A percentile compares a stretch with the other conserved stretches of the same genome.
Evolutionary conservation across 2,113 vertebrate genomes (phyloP).

Genomic region (Orycteropus afer): DNA sequence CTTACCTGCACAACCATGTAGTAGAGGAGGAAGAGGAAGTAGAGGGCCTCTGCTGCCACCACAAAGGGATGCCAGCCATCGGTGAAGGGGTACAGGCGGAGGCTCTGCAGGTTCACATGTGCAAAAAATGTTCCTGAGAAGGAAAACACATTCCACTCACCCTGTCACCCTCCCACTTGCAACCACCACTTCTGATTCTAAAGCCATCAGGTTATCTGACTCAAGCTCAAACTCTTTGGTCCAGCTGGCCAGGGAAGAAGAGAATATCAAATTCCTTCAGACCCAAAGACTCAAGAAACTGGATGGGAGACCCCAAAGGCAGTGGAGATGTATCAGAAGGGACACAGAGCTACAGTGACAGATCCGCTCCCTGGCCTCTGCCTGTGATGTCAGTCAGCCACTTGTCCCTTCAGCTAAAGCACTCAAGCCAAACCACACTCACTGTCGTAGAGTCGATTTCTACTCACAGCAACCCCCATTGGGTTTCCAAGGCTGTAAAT

Average conservation of each 20-base stretch:
- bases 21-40: constrained; percentile 94
- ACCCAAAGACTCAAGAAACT: not conserved
- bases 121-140: constrained; percentile 93
- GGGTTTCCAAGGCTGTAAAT: too few species aligned
- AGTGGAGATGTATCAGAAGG: not conserved
- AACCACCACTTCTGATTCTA: not conserved
- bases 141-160: not conserved
- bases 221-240: not conserved
- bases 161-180: rapidly evolving
- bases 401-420: not conserved
- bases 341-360: not conserved
- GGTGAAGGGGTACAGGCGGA: constrained; percentile 93
- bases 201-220: not conserved
- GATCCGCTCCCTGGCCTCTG: not conserved
- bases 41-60: constrained; percentile 91
- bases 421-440: too few species aligned
- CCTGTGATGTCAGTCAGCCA: not conserved
- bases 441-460: too few species aligned
- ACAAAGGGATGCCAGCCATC: constrained; percentile 94
- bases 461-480: too few species aligned
- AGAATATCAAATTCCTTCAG: not conserved
- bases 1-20: constrained; percentile 96
- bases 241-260: not conserved
- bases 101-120: constrained; percentile 88
- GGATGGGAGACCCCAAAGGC: not conserved